phyloP scores from a whole-genome alignment of 2,888 invertebrate genomes.

The Smittia aterrima region DNA sequence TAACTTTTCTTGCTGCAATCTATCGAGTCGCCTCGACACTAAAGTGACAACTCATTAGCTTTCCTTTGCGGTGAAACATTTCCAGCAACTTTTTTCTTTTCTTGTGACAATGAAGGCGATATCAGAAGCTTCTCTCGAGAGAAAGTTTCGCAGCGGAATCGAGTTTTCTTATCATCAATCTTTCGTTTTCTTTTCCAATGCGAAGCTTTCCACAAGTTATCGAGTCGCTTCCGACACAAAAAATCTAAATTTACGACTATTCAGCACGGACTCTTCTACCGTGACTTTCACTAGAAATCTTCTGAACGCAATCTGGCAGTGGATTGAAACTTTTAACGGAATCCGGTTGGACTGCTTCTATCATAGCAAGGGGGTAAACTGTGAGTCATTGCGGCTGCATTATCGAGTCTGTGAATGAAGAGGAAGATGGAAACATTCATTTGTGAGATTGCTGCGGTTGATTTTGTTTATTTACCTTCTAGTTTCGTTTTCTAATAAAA shows the following conservation, averaged over 20 bases:
- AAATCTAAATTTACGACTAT: background rate
- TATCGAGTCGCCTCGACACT: too few species aligned
- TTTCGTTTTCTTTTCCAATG: too few species aligned
- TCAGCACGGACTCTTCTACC: background rate
- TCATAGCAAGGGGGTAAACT: slow-evolving; percentile 49
- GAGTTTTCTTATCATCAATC: too few species aligned
- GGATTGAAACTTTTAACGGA: slow-evolving; percentile 14
- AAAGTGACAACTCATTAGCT: too few species aligned
- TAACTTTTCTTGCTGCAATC: too few species aligned
- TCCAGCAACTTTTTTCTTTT: too few species aligned
- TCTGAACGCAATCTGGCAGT: background rate
- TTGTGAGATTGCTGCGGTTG: background rate
- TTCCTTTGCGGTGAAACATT: too few species aligned
- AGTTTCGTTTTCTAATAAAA: slow-evolving; percentile 86
- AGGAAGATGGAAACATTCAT: slow-evolving; percentile 4
- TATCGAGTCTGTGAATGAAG: slow-evolving; percentile 49
- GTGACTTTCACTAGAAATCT: background rate
- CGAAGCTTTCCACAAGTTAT: too few species aligned
- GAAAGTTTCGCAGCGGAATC: too few species aligned
- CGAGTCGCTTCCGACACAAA: background rate
- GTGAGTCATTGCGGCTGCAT: slow-evolving; percentile 51
- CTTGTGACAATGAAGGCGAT: too few species aligned
- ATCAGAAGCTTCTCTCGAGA: too few species aligned
- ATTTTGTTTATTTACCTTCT: slow-evolving; percentile 56
- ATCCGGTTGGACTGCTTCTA: slow-evolving; percentile 25